Evolutionary conservation across 2,888 invertebrate genomes (phyloP), one percentile per base, ranked within the genome.

Genomic region (Drosophila falleni): DNA sequence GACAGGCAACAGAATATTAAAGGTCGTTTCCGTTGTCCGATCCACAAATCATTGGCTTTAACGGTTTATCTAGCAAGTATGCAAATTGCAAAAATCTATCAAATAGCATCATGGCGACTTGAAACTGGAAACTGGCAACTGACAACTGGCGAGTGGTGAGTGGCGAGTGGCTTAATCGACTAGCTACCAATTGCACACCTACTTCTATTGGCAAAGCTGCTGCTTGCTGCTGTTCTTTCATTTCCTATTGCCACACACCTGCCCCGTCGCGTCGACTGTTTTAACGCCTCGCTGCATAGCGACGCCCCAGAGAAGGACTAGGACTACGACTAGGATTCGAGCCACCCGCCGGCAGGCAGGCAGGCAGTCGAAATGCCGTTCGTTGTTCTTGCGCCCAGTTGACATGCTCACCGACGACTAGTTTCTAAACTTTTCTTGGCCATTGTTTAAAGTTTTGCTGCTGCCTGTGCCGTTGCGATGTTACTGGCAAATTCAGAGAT

Each of bases 331-430:
- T 19, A 42, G 42, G 35, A 47, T 39, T 55, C 29, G 26, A 54
- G 69, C 82, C 87, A 56, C 81, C 84, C 75, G 79, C 66, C 73
- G 89, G 59, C 79, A 67, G 70, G 64, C 70, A 58, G 26, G 26
- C 79, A 67, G 70, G 64, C 70, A 58, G 26, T 2, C 70, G 60
- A 74, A 84, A 61, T 84, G 78, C 70, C 71, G 71, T 54, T 79
- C 73, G 72, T 81, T 87, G 87, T 84, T 87, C 85, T 70, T 70
- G 74, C 59, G 72, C 85, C 66, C 74, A 85, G 82, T 87, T 87
- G 89, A 85, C 85, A 87, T 85, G 79, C 89, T 79, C 81, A 78
- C 80, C 87, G 73, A 77, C 74, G 70, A 73, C 87, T 81, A 87
- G 89, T 87, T 84, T 74, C 77, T 73, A 78, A 87, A 83, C 73